A percentile compares a stretch with the other conserved stretches of the same genome.
Evolutionary conservation across 2,888 invertebrate genomes (phyloP).

Genomic region (Drosophila parthenogenetica): DNA sequence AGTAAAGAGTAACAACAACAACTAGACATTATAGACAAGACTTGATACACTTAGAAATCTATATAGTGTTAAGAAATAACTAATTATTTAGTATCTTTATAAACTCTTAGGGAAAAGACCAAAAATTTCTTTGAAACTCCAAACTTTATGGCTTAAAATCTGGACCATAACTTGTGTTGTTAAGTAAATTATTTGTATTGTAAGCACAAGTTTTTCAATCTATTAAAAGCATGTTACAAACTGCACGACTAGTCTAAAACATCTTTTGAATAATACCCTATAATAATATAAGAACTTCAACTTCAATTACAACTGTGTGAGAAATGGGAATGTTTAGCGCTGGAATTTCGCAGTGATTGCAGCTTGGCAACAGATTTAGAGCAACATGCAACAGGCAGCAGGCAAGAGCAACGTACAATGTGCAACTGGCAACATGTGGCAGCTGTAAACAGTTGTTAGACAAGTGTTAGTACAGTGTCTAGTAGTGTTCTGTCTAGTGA

Average conservation of each 20-base stretch:
- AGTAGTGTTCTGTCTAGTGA: neutral
- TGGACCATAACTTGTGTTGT: no score
- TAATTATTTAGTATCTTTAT: no score
- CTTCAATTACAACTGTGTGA: constrained; percentile 21
- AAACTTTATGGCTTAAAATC: no score
- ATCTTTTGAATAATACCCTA: neutral
- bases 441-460: constrained; percentile 20
- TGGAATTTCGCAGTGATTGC: constrained; percentile 11
- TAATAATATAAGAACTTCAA: constrained; percentile 14
- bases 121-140: no score
- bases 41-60: neutral
- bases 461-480: neutral
- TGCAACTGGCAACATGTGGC: constrained; percentile 8
- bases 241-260: neutral
- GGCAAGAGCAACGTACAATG: no score
- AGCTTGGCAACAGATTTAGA: constrained; percentile 18
- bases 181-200: no score
- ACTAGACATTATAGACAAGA: neutral
- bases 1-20: constrained; percentile 19
- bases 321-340: constrained; percentile 49
- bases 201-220: no score
- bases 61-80: no score
- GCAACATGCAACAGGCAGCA: constrained; percentile 16
- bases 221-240: neutral
- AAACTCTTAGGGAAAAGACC: no score